Evolutionary conservation across 2,797 vertebrate genomes (phyloP).

Genomic region (Pyrocephalus nanus): DNA sequence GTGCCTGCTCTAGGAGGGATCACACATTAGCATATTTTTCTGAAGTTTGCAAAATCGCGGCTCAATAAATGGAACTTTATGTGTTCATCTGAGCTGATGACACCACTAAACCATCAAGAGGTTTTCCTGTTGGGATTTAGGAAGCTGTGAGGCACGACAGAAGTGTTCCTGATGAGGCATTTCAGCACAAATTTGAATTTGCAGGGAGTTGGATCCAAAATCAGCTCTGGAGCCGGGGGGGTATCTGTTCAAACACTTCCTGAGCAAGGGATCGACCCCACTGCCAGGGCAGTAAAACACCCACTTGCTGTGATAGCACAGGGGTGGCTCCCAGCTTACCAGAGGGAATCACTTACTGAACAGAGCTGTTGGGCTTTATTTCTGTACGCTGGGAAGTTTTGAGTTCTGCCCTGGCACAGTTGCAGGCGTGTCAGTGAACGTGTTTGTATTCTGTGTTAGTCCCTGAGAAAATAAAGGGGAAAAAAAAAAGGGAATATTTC

Average conservation of each 20-base stretch:
- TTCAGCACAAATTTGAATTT: background rate
- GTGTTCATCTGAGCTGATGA: background rate
- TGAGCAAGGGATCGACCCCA: background rate
- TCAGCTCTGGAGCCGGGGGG: background rate
- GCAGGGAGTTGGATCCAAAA: background rate
- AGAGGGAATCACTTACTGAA: background rate
- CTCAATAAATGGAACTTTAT: conserved; percentile 21
- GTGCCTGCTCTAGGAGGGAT: background rate
- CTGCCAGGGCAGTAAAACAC: background rate
- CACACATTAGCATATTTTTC: conserved; percentile 19
- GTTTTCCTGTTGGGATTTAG: conserved; percentile 29
- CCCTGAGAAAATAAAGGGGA: background rate
- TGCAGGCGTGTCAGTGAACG: background rate
- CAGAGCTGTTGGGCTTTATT: background rate
- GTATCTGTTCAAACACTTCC: background rate
- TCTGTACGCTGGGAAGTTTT: background rate
- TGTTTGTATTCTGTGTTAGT: background rate
- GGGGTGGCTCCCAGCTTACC: background rate
- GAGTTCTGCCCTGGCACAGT: background rate
- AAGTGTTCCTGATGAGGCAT: background rate
- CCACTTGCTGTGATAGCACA: background rate
- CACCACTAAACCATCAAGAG: background rate
- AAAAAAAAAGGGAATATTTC: background rate
- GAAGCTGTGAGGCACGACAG: background rate
- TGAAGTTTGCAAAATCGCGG: background rate